Evolutionary conservation across 2,888 invertebrate species (phyloP), one percentile per base, ranked within the genome.

Genomic region (Drosophila eohydei): DNA sequence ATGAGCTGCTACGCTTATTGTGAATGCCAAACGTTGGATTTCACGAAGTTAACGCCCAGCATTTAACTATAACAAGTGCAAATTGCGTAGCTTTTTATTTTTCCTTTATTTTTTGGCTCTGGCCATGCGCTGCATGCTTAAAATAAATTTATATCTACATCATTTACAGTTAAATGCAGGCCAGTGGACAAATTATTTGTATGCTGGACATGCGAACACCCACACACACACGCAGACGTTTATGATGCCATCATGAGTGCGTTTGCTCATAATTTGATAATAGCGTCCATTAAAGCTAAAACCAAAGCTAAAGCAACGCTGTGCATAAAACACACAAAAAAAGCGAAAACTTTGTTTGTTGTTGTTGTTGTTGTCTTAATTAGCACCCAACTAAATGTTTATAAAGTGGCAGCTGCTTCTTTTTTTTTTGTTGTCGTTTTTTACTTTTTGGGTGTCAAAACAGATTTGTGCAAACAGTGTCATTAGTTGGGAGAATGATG

Each of bases 371-470:
- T 56, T 61, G 56, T 50, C 68, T 70, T 83, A 85, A 88, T 85
- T 85, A 85, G 84, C 89, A 85, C 84, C 84, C 76, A 76, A 72
- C 76, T 87, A 88, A 84, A 89, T 81, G 84, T 62, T 87, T 80
- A 84, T 79, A 69, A 80, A 74, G 63, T 71, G 78, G 74, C 54
- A 61, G 71, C 28, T 77, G 78, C 40, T 48, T 36, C 30, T 65
- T 21, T 12, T 51, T 57, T 58, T 68, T 30, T 14, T 38, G 1
- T n/a, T 40, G 12, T 46, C 12, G 11, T 8, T 14, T 28, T 48
- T 48, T 48, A n/a, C n/a, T 48, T 62, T 76, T 56, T 55, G 40
- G 70, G 66, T 77, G 79, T 78, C 74, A 77, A 77, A 71, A 74
- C 71, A 74, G 60, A 64, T 70, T 67, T 71, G 78, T 79, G 70